Base-by-base conservation (phyloP, 2,888 invertebrate species). In the Drosophila subquinaria region DNA sequence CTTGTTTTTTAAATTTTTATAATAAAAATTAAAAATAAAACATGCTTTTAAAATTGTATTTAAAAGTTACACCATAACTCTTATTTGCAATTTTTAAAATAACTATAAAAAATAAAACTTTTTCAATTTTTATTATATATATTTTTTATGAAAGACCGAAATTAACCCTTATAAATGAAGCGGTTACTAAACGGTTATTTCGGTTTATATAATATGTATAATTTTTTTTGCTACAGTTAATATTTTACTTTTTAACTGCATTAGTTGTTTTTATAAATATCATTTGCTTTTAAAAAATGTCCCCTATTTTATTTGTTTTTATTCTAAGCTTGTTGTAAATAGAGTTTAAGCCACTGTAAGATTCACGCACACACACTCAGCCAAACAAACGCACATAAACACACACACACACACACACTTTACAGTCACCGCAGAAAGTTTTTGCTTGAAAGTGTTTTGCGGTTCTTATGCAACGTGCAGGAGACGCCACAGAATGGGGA, bases 381-480 rank as follows among this genome's bases (percentile, higher is more conserved):
- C n/a, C 48, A 60, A 15, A 30, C 56, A 42, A 47, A 13, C 2
- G 11, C 48, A 53, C 17, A 17, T 17, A 17, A 1, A 17, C 17
- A 17, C 17, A 17, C 17, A 17, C 17, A 17, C 17, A 17, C 38
- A 47, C 53, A 23, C 10, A n/a, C 33, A 40, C 47, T 61, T 50
- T 36, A 56, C 23, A 56, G 42, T 30, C 61, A 52, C 78, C 78
- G 63, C 78, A 75, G 9, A 50, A 83, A 85, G 55, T 80, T 86
- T 86, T 67, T 69, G 79, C 79, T 69, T 70, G 73, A 80, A 86
- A 84, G 82, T 86, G 84, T 81, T 82, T 83, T 85, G 85, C 36
- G 81, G 82, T 71, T 53, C 45, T 51, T 59, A 55, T 65, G 63
- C 55, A 48, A 55, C 17, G 27, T 40, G 27, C 35, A 53, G 20